A percentile compares a stretch with the other conserved stretches of the same genome.
Evolutionary conservation across 2,113 vertebrate species (phyloP).

Genomic region (Peromyscus polionotus): DNA sequence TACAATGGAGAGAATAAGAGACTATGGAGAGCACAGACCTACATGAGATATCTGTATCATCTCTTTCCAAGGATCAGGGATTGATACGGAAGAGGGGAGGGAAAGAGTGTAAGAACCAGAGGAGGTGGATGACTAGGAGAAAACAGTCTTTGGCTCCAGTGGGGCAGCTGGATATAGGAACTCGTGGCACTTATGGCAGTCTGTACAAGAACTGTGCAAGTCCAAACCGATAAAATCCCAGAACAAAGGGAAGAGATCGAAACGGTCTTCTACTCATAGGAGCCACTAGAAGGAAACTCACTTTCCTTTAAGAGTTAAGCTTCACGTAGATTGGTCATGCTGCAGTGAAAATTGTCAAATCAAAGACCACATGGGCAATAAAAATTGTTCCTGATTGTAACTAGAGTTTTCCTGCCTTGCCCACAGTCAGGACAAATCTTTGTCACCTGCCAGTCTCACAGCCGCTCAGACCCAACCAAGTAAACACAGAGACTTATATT

Average conservation of each 20-base stretch:
- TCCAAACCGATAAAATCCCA: background rate
- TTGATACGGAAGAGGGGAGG: background rate
- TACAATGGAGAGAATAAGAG: background rate
- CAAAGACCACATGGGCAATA: background rate
- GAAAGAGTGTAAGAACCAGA: background rate
- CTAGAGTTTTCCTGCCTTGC: too few relatives aligned
- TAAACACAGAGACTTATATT: too few relatives aligned
- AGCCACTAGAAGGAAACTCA: background rate
- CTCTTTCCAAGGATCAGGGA: background rate
- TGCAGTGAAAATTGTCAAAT: background rate
- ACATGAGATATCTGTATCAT: background rate
- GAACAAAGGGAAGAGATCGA: background rate
- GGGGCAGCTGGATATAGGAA: background rate
- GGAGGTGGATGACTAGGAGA: rapidly evolving
- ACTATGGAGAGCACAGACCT: background rate
- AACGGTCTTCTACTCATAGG: background rate
- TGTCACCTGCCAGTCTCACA: too few relatives aligned
- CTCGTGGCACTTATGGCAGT: too few relatives aligned
- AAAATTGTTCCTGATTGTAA: background rate
- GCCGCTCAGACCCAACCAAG: too few relatives aligned
- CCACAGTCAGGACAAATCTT: too few relatives aligned
- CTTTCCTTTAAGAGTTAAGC: background rate
- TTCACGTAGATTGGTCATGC: background rate
- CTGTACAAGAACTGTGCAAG: background rate
- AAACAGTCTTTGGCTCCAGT: background rate